phyloP scores from a whole-genome alignment of 1,140 invertebrate genomes.

The Bombus confusus region DNA sequence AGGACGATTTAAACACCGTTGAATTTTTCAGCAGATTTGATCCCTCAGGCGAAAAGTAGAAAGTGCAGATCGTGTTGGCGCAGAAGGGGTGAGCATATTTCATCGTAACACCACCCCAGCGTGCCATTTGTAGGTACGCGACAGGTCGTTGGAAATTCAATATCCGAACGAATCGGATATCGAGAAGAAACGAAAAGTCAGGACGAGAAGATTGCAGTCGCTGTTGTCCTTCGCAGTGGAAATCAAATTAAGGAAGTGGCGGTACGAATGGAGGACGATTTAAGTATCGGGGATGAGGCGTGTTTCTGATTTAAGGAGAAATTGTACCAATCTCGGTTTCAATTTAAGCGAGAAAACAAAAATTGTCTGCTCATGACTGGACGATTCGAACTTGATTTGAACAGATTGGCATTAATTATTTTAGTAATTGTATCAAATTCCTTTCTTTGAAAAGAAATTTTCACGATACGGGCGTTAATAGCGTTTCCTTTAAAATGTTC shows the following conservation, averaged over 20 bases:
- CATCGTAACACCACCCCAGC: constrained; percentile 74
- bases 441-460: neutral
- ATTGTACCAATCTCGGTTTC: constrained; percentile 57
- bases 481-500: too few species aligned
- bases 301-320: constrained; percentile 50
- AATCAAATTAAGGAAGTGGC: constrained; percentile 66
- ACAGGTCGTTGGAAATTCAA: constrained; percentile 63
- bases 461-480: too few species aligned
- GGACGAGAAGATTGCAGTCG: constrained; percentile 51
- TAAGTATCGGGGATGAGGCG: constrained; percentile 49
- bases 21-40: neutral
- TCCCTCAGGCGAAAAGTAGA: neutral
- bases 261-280: constrained; percentile 47
- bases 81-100: constrained; percentile 69
- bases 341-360: constrained; percentile 47
- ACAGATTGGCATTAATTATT: neutral
- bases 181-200: constrained; percentile 27
- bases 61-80: neutral
- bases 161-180: constrained; percentile 53
- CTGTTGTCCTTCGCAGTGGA: constrained; percentile 46
- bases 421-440: neutral
- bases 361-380: neutral
- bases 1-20: neutral
- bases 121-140: constrained; percentile 68
- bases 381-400: neutral